Conservation (phyloP, 2,888 invertebrate genomes). For the Acheta domesticus region DNA sequence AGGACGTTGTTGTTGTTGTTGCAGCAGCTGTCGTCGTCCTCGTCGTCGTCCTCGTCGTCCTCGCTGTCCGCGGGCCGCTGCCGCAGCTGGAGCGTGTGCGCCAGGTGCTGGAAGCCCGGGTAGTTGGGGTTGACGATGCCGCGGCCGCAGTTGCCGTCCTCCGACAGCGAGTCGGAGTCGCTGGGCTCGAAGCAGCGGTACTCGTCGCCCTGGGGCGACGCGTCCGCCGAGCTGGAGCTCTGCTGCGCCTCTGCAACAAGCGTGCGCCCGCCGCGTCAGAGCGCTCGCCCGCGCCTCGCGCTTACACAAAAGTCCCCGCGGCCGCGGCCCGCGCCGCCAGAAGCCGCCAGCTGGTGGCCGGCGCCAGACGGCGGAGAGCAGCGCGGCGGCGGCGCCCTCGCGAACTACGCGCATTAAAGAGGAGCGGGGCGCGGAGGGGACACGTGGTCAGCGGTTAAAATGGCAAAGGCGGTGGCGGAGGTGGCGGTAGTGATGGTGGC, state of each 20-base stretch:
- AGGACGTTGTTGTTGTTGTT: constrained; percentile 49
- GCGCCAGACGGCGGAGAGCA: neutral
- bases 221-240: constrained; percentile 49
- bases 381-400: neutral
- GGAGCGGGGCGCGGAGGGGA: neutral
- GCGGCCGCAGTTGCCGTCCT: constrained; percentile 44
- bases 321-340: neutral
- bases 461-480: neutral
- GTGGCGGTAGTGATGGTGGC: neutral
- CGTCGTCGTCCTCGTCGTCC: constrained; percentile 50
- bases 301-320: neutral
- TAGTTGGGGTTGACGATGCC: constrained; percentile 82
- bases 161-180: constrained; percentile 48
- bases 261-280: neutral
- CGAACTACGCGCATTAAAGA: neutral
- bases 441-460: neutral
- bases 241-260: constrained; percentile 45
- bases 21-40: constrained; percentile 52
- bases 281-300: neutral
- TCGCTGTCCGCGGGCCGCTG: constrained; percentile 55
- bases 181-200: constrained; percentile 57
- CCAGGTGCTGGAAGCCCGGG: constrained; percentile 78
- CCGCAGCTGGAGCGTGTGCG: constrained; percentile 66
- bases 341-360: neutral
- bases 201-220: constrained; percentile 53